Conservation (phyloP, 2,797 vertebrate genomes). For the Pangasius mekongensis region DNA sequence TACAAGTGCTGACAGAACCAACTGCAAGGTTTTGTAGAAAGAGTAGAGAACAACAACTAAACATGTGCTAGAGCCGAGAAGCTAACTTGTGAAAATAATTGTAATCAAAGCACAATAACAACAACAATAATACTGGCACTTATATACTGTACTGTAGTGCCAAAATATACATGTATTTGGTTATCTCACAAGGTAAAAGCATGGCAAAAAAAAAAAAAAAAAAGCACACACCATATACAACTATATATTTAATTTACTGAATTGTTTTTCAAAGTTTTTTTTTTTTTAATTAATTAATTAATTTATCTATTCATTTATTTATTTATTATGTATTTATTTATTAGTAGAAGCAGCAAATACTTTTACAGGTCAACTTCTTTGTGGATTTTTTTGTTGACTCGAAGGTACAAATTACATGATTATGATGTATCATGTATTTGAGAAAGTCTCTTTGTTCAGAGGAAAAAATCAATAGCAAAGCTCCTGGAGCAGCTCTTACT, state of each 20-base stretch:
- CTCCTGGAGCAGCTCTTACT: constrained; percentile 65
- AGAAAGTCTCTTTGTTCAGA: constrained; percentile 82
- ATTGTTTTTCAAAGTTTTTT: not conserved
- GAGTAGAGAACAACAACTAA: not conserved
- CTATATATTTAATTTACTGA: not conserved
- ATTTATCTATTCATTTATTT: not conserved
- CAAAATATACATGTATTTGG: not conserved
- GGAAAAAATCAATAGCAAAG: constrained; percentile 79
- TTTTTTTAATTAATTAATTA: too few species aligned
- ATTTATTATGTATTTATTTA: not conserved
- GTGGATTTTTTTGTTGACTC: constrained; percentile 71
- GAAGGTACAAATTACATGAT: constrained; percentile 85
- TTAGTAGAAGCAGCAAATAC: constrained; percentile 12
- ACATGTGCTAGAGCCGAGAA: not conserved
- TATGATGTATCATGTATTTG: constrained; percentile 85
- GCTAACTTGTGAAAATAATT: not conserved
- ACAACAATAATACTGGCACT: not conserved
- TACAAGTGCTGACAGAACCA: not conserved
- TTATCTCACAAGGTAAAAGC: not conserved
- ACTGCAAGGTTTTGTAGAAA: not conserved
- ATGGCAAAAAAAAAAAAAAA: not conserved
- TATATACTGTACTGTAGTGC: not conserved
- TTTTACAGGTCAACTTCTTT: constrained; percentile 67
- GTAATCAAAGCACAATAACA: not conserved
- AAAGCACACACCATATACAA: not conserved